Conservation (phyloP, 1,140 invertebrate genomes). For the Monochamus saltuarius region DNA sequence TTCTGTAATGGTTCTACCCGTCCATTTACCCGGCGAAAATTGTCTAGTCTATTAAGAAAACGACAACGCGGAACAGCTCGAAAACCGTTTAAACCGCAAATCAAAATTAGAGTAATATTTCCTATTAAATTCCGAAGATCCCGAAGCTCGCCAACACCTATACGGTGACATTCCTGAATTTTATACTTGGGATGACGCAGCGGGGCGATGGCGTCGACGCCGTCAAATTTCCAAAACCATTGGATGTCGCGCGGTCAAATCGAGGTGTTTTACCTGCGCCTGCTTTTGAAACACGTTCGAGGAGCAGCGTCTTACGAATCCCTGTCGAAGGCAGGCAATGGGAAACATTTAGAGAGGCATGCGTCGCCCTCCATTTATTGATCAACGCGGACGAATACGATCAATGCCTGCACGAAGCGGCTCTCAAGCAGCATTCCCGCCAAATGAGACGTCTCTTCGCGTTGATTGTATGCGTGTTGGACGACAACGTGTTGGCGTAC, state of each 20-base stretch:
- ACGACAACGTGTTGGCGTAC: too few species aligned
- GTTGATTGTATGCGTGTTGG: too few species aligned
- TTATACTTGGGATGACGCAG: too few species aligned
- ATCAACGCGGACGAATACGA: too few species aligned
- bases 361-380: too few species aligned
- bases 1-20: conserved; percentile 13
- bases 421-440: too few species aligned
- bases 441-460: too few species aligned
- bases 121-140: background rate
- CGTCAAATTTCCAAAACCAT: too few species aligned
- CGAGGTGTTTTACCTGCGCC: conserved; percentile 14
- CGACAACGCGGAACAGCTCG: background rate
- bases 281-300: conserved; percentile 2
- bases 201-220: too few species aligned
- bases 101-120: background rate
- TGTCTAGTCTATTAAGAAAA: background rate
- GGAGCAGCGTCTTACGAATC: conserved; percentile 14
- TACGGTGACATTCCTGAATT: too few species aligned
- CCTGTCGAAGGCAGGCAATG: conserved; percentile 2
- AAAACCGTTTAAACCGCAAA: background rate
- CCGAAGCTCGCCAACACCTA: too few species aligned
- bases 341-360: background rate
- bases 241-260: conserved; percentile 3
- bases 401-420: too few species aligned
- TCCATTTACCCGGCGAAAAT: conserved; percentile 9